Evolutionary conservation across 2,888 invertebrate genomes (phyloP).

Genomic region (Eupithecia vulgata): DNA sequence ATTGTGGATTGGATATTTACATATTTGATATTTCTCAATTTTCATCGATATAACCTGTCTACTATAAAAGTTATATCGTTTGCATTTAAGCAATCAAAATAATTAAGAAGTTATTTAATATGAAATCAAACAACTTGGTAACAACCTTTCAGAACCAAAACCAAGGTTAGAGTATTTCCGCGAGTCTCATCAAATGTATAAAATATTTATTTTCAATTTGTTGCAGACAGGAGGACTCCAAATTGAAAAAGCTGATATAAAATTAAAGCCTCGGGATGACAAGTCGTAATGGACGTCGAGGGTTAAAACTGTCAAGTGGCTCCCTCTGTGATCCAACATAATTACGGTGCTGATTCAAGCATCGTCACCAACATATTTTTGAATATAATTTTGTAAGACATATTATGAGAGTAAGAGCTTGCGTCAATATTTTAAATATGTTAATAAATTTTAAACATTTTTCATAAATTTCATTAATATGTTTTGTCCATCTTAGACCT

Average conservation of each 20-base stretch:
- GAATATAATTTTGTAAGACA: not conserved
- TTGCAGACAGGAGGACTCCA: constrained; percentile 1
- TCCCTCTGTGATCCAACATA: constrained; percentile 27
- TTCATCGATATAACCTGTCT: not conserved
- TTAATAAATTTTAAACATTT: too few species aligned
- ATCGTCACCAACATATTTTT: not conserved
- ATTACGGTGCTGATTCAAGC: constrained; percentile 5
- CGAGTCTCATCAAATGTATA: not conserved
- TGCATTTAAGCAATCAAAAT: not conserved
- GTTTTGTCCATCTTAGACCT: too few species aligned
- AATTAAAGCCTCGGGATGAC: constrained; percentile 29
- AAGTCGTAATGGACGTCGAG: constrained; percentile 28
- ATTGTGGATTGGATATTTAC: not conserved
- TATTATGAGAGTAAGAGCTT: too few species aligned
- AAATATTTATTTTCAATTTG: constrained; percentile 30
- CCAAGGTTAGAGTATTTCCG: not conserved
- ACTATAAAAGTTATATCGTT: not conserved
- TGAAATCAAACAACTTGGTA: not conserved
- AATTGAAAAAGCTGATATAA: constrained; percentile 29
- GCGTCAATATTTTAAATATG: too few species aligned
- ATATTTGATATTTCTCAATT: not conserved
- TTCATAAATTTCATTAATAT: too few species aligned
- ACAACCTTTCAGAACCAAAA: not conserved
- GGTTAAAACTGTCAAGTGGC: constrained; percentile 32
- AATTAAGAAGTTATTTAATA: not conserved